Conservation (phyloP, 2,797 vertebrate species). For the Pteronotus mesoamericanus region DNA sequence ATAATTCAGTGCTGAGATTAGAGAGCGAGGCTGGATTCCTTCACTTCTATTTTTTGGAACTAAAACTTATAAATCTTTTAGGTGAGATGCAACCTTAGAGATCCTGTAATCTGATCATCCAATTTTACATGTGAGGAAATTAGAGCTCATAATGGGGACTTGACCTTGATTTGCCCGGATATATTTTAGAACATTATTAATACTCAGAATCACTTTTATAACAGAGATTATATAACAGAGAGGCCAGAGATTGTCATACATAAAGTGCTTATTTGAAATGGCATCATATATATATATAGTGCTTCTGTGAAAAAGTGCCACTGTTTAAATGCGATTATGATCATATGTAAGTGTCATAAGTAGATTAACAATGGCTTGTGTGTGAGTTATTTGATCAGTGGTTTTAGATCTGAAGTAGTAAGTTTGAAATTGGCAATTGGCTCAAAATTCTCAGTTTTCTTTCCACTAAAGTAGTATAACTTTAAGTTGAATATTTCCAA, state of each 20-base stretch:
- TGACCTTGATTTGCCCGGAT: background rate
- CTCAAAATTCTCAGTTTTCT: background rate
- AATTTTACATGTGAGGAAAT: background rate
- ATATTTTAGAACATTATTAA: background rate
- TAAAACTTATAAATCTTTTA: background rate
- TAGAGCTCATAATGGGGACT: background rate
- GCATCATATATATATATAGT: background rate
- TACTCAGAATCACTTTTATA: background rate
- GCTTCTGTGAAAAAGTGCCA: background rate
- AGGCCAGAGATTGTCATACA: background rate
- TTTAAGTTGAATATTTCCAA: constrained; percentile 15
- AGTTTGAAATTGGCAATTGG: background rate
- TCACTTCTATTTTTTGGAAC: background rate
- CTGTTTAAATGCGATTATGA: background rate
- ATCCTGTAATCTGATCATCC: background rate
- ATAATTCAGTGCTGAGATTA: background rate
- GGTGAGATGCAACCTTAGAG: background rate
- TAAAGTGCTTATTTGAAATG: background rate
- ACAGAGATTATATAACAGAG: no score
- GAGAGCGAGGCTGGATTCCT: background rate
- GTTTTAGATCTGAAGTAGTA: background rate
- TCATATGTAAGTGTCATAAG: background rate
- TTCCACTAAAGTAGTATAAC: background rate
- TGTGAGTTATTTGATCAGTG: background rate
- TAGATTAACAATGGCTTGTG: background rate